These are phyloP conservation scores for Xerus rutilus DNA, from an alignment of 2,797 vertebrate species.

Conservation along the genomic window DNA sequence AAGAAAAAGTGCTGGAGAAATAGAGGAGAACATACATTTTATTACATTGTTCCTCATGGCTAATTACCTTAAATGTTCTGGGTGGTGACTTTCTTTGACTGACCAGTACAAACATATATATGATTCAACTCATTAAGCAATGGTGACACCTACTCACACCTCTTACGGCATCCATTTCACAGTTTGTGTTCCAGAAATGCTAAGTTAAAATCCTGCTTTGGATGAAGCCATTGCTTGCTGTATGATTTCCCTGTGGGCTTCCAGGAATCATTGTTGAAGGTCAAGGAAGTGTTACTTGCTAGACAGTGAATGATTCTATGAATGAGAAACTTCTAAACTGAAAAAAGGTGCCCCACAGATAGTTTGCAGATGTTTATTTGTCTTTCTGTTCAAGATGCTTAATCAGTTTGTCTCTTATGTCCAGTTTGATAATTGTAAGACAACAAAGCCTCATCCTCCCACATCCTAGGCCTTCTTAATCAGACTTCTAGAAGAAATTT, in stretches of 20 bases:
- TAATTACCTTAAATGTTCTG: conserved; percentile 29
- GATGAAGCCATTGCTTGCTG: conserved; percentile 1
- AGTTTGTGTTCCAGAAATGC: conserved; percentile 49
- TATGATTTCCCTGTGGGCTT: conserved; percentile 42
- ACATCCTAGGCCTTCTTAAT: background rate
- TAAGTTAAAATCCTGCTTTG: conserved; percentile 60
- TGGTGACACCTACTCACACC: background rate
- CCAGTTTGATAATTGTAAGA: background rate
- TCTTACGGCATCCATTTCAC: background rate
- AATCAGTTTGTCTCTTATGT: background rate
- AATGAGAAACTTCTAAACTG: conserved; percentile 39
- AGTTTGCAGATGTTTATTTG: conserved; percentile 47
- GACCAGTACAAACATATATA: background rate
- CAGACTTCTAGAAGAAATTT: conserved; percentile 27
- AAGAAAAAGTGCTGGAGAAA: conserved; percentile 16
- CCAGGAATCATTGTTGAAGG: conserved; percentile 59
- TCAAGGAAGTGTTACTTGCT: conserved; percentile 65
- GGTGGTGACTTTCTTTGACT: conserved; percentile 12
- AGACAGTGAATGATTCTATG: conserved; percentile 1
- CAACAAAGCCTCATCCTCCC: background rate
- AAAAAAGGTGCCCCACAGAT: background rate
- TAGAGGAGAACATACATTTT: conserved; percentile 9
- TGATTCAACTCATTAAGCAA: conserved; percentile 36
- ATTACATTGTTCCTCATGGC: conserved; percentile 1
- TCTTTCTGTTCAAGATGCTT: conserved; percentile 52